phyloP scores from a whole-genome alignment of 1,140 invertebrate genomes.

The Ostrea edulis region DNA sequence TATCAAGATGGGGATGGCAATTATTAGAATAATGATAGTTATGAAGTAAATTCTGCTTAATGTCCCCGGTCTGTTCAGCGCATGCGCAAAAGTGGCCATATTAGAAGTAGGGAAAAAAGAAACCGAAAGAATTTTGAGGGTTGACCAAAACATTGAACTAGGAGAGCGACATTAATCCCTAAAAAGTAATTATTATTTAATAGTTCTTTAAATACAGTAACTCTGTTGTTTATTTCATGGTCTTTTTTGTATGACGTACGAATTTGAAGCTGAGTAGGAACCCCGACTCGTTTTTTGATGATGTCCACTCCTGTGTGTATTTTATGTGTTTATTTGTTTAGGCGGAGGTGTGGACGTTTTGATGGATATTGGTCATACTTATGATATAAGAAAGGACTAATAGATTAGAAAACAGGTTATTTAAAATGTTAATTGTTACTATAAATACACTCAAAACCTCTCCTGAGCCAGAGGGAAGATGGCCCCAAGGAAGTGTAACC shows the following conservation, averaged over 20 bases:
- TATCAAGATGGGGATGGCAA: background rate
- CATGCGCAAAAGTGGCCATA: conserved; percentile 29
- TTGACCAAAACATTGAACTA: conserved; percentile 19
- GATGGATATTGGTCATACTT: background rate
- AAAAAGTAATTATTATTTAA: conserved; percentile 6
- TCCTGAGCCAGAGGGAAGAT: conserved; percentile 20
- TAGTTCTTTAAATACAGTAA: background rate
- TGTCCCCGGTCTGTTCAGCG: background rate
- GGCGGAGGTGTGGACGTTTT: conserved; percentile 21
- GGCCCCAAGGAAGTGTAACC: conserved; percentile 32
- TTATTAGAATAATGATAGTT: background rate
- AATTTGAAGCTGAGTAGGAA: background rate
- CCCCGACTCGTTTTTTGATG: background rate
- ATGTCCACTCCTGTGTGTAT: conserved; percentile 36
- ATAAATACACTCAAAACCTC: conserved; percentile 18
- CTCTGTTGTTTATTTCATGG: background rate
- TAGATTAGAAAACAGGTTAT: background rate
- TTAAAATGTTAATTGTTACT: conserved; percentile 24
- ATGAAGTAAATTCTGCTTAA: background rate
- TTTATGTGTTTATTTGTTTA: conserved; percentile 34
- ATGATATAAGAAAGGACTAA: background rate
- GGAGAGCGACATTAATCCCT: background rate
- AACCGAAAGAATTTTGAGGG: conserved; percentile 31
- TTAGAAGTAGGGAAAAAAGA: conserved; percentile 37
- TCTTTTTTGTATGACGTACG: background rate